These are phyloP conservation scores for Drosophila silvestris DNA, from an alignment of 2,888 invertebrate genomes.

Conservation along the genomic window DNA sequence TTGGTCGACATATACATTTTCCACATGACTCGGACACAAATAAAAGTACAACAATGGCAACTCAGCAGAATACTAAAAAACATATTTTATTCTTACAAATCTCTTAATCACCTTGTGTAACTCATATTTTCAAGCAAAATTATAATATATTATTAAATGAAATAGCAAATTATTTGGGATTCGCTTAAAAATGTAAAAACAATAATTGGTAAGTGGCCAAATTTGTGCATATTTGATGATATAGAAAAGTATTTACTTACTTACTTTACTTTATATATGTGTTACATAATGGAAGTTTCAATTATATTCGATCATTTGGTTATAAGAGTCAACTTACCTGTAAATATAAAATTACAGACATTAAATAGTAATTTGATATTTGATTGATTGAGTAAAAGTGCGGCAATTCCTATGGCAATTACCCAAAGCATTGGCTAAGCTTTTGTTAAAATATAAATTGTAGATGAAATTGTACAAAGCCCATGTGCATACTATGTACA, in stretches of 20 bases:
- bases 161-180: background rate
- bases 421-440: background rate
- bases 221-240: background rate
- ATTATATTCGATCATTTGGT: background rate
- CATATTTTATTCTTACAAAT: conserved; percentile 14
- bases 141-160: background rate
- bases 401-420: background rate
- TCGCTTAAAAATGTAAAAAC: background rate
- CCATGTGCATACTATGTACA: background rate
- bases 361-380: background rate
- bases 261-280: conserved; percentile 16
- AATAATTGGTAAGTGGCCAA: background rate
- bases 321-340: conserved; percentile 45
- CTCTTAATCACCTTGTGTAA: background rate
- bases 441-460: conserved; percentile 35
- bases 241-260: background rate
- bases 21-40: conserved; percentile 54
- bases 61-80: conserved; percentile 1
- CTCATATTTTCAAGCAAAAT: background rate
- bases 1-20: conserved; percentile 55
- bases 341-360: conserved; percentile 10
- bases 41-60: conserved; percentile 17
- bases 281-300: background rate
- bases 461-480: conserved; percentile 11
- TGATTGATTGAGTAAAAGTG: background rate